Evolutionary conservation across 2,113 vertebrate genomes (phyloP).

Genomic region (Anarhynchus alexandrinus): DNA sequence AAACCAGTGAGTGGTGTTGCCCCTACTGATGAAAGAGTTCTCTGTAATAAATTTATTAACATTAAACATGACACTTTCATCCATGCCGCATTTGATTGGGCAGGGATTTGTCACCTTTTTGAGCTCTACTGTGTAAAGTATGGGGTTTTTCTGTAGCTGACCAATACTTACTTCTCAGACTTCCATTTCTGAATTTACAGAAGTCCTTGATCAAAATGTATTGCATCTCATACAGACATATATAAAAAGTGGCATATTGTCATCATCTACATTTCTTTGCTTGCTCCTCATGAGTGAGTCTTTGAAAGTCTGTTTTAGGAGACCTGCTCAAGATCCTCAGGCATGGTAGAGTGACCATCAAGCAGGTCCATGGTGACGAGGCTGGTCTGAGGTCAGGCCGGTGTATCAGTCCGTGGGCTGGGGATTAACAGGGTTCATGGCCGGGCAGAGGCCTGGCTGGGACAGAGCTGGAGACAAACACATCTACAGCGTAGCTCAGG

Average conservation of each 20-base stretch:
- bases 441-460: neutral
- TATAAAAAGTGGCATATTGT: too few relatives aligned
- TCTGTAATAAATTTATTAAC: neutral
- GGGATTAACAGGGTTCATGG: neutral
- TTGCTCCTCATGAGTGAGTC: neutral
- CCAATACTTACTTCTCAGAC: neutral
- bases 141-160: neutral
- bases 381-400: neutral
- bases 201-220: neutral
- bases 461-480: neutral
- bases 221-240: neutral
- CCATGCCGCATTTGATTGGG: neutral
- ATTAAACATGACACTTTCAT: neutral
- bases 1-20: neutral
- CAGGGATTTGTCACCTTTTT: neutral
- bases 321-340: neutral
- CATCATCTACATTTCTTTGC: neutral
- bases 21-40: neutral
- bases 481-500: neutral
- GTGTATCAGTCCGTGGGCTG: neutral
- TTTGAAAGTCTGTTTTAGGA: neutral
- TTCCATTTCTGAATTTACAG: neutral
- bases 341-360: neutral
- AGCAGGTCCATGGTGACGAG: neutral
- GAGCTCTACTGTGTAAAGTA: neutral